Evolutionary conservation across 2,888 invertebrate species (phyloP).

Genomic region (Ormyrus nitidulus): DNA sequence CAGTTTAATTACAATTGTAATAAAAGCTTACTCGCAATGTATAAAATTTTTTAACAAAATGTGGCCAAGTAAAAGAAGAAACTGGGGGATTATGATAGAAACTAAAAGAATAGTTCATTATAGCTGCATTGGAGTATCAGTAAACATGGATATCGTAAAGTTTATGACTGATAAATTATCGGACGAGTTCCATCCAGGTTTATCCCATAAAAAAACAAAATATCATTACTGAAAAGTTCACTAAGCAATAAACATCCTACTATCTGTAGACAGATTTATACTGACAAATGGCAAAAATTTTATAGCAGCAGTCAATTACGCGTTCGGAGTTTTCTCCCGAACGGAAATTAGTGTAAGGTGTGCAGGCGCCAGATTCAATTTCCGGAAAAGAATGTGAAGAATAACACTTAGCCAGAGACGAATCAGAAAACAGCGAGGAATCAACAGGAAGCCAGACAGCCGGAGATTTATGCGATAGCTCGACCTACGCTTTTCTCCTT

Average conservation of each 20-base stretch:
- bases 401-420: not conserved
- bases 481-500: not conserved
- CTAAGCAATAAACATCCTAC: not conserved
- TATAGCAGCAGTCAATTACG: conserved; percentile 11
- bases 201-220: not conserved
- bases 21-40: no score
- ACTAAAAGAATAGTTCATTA: no score
- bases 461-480: conserved; percentile 25
- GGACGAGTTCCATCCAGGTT: no score
- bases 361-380: conserved; percentile 20
- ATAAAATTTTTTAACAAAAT: no score
- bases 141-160: no score
- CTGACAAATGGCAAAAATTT: not conserved
- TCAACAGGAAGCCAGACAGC: not conserved
- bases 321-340: not conserved
- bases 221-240: not conserved
- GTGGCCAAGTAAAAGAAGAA: no score
- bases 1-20: no score
- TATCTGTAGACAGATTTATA: not conserved
- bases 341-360: conserved; percentile 14
- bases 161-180: no score
- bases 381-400: conserved; percentile 13
- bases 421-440: conserved; percentile 26
- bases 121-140: no score
- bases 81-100: no score